Conservation (phyloP, 2,888 invertebrate species). For the Pemphredon lugubris region DNA sequence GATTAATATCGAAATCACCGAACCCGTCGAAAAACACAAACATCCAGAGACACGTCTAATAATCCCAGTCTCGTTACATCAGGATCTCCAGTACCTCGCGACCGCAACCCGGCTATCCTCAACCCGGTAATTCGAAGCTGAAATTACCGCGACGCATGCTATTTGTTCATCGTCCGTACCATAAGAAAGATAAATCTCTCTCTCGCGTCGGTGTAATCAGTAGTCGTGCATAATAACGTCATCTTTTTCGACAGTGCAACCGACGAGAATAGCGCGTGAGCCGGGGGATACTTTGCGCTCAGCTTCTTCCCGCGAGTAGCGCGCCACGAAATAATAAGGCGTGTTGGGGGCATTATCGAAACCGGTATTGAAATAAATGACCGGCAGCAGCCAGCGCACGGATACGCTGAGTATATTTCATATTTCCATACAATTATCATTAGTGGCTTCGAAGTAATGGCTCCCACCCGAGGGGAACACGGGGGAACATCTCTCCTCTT, state of each 20-base stretch:
- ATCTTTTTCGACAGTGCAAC: not conserved
- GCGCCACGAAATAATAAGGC: conserved; percentile 43
- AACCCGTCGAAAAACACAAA: too few species aligned
- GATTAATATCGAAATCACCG: too few species aligned
- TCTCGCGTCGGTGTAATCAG: not conserved
- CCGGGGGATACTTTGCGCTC: not conserved
- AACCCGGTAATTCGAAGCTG: too few species aligned
- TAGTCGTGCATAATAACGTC: not conserved
- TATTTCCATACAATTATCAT: conserved; percentile 70
- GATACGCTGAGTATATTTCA: conserved; percentile 48
- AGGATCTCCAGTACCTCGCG: too few species aligned
- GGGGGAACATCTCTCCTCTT: conserved; percentile 16
- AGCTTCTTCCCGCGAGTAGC: conserved; percentile 4
- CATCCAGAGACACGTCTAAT: too few species aligned
- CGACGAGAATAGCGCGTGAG: not conserved
- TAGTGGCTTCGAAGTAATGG: conserved; percentile 61
- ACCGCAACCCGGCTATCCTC: too few species aligned
- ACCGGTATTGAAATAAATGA: conserved; percentile 66
- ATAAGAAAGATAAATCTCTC: too few species aligned
- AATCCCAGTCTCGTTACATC: too few species aligned
- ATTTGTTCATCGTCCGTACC: too few species aligned
- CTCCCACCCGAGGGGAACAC: conserved; percentile 44
- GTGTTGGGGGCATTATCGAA: conserved; percentile 48
- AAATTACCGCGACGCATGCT: too few species aligned
- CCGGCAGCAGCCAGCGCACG: conserved; percentile 20